Evolutionary conservation across 2,888 invertebrate species (phyloP).

Genomic region (Cerastis leucographa): DNA sequence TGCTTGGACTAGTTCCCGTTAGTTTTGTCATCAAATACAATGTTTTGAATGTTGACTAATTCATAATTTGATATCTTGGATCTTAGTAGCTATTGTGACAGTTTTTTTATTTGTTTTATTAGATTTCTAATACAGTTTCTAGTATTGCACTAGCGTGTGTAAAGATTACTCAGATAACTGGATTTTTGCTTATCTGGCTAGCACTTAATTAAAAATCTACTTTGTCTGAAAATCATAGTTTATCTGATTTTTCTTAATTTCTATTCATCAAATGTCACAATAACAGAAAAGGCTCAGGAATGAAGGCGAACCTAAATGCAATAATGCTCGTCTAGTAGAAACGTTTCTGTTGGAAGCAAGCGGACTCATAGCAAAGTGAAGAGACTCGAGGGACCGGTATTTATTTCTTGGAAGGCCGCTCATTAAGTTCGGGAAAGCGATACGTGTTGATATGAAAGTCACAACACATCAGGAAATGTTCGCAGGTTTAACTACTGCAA

Average conservation of each 20-base stretch:
- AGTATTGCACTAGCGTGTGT: constrained; percentile 49
- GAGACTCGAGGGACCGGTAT: constrained; percentile 46
- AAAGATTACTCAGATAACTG: constrained; percentile 54
- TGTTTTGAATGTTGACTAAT: constrained; percentile 51
- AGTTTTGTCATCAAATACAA: constrained; percentile 63
- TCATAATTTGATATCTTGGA: constrained; percentile 47
- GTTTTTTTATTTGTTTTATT: constrained; percentile 49
- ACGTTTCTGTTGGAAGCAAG: constrained; percentile 23
- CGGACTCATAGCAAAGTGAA: constrained; percentile 17
- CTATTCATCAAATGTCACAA: constrained; percentile 1
- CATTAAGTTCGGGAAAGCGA: constrained; percentile 57
- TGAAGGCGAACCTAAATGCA: neutral
- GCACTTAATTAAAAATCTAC: neutral
- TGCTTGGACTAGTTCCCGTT: constrained; percentile 63
- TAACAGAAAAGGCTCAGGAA: neutral
- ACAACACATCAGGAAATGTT: constrained; percentile 32
- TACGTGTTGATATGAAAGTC: constrained; percentile 58
- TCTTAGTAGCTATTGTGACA: constrained; percentile 53
- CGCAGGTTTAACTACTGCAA: constrained; percentile 17
- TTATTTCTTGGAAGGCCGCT: constrained; percentile 55
- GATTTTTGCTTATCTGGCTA: constrained; percentile 4
- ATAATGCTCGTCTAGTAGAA: constrained; percentile 12
- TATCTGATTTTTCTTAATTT: constrained; percentile 15
- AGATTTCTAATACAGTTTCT: constrained; percentile 20
- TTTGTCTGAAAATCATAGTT: neutral